Conservation (phyloP, 1,140 invertebrate species). For the Aphaenogaster floridana region DNA sequence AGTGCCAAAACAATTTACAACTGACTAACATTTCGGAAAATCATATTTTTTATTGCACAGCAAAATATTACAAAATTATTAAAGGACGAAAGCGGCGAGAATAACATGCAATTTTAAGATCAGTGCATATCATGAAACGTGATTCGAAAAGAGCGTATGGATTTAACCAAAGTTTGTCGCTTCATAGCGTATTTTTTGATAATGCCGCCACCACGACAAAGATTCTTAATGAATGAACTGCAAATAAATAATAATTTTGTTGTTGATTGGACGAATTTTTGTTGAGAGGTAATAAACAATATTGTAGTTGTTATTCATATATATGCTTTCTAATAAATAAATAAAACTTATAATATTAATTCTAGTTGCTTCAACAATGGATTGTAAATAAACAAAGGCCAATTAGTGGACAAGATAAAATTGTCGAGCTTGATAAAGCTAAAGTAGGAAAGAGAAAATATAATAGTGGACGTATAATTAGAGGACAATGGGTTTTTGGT, state of each 20-base stretch:
- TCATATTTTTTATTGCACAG: too few relatives aligned
- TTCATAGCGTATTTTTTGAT: background rate
- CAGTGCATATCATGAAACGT: background rate
- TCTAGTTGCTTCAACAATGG: constrained; percentile 5
- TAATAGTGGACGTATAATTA: background rate
- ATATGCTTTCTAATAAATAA: background rate
- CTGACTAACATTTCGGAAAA: too few relatives aligned
- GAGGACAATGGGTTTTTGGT: background rate
- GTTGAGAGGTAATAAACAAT: background rate
- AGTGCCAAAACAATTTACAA: too few relatives aligned
- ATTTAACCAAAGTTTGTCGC: background rate
- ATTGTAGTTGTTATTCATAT: background rate
- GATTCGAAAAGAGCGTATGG: background rate
- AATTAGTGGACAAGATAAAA: background rate
- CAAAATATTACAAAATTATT: too few relatives aligned
- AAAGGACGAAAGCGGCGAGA: too few relatives aligned
- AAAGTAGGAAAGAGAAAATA: background rate
- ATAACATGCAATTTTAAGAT: too few relatives aligned
- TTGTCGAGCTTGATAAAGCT: background rate
- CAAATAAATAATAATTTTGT: background rate
- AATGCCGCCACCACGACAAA: background rate
- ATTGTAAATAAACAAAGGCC: background rate
- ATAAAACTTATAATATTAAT: background rate
- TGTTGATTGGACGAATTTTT: background rate
- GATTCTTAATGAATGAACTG: background rate